These are phyloP conservation scores for Dallia pectoralis DNA, from an alignment of 2,797 vertebrate species.

Conservation along the genomic window DNA sequence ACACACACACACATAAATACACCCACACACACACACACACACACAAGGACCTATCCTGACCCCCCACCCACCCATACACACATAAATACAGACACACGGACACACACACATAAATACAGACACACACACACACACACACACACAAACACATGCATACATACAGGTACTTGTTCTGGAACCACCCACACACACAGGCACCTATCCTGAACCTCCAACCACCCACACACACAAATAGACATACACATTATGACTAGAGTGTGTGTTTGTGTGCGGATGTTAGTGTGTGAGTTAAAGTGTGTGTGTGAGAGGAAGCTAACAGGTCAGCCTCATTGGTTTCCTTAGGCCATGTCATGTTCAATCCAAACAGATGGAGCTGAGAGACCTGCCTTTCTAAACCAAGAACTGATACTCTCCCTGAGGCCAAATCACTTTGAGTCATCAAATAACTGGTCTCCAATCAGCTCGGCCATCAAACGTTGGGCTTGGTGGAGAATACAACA, in stretches of 20 bases:
- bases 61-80: background rate
- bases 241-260: background rate
- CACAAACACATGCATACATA: background rate
- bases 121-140: background rate
- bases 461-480: background rate
- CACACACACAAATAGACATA: background rate
- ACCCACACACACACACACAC: too few species aligned
- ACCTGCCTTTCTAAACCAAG: background rate
- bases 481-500: background rate
- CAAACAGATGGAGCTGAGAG: too few species aligned
- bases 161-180: too few species aligned
- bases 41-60: too few species aligned
- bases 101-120: too few species aligned
- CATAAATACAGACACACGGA: slow-evolving; percentile 9
- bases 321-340: slow-evolving; percentile 9
- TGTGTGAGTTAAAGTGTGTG: too few species aligned
- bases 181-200: slow-evolving; percentile 5
- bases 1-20: slow-evolving; percentile 14
- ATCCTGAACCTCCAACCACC: too few species aligned
- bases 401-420: background rate
- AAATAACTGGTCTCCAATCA: background rate
- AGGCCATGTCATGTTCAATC: background rate
- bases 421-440: background rate
- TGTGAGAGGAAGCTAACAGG: background rate
- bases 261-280: too few species aligned